Base-by-base conservation (phyloP, 2,797 vertebrate species). In the Hephaestus fuliginosus region DNA sequence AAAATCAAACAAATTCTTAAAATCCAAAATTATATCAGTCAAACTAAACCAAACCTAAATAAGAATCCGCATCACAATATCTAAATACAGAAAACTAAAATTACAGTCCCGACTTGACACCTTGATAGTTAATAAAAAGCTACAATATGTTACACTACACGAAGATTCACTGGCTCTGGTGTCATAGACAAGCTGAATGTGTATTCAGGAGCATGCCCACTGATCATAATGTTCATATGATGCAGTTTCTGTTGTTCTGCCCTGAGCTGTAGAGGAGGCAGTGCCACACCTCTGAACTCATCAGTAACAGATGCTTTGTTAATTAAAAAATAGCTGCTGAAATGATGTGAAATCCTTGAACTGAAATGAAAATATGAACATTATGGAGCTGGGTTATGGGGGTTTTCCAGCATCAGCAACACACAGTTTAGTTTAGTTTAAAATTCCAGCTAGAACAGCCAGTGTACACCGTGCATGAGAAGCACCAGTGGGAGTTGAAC, bases 391-490 rank as follows among this genome's bases (percentile, higher is more conserved):
- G 55, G 52, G 49, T 61, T 17, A 17, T 46, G 12, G 8, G 49
- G 41, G 17, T 70, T 80, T 77, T 82, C 18, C 15, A 10, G 41
- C 64, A 70, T 68, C 65, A 57, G 63, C 33, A 69, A 33, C 13
- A 74, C 65, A 61, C 30, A 44, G 25, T 78, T 67, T 68, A 48
- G 56, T 69, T 53, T 12, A 63, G 64, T 74, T 64, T 30, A 61
- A 75, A 49, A 51, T 83, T 83, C 79, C 87, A 81, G 67, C 56
- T 13, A 1, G 55, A 22, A 43, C 63, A 69, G 80, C 77, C 78
- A 86, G 79, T 13, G 74, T 22, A 78, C 28, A 64, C 63, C 55
- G 63, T 33, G 57, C 46, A 62, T 1, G 57, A 66, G 78, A 52
- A 74, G 80, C 74, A 44, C 1, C 41, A 28, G 65, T 28, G 78